Evolutionary conservation across 2,797 vertebrate genomes (phyloP), one percentile per base, ranked within the genome.

Genomic region (Manis javanica): DNA sequence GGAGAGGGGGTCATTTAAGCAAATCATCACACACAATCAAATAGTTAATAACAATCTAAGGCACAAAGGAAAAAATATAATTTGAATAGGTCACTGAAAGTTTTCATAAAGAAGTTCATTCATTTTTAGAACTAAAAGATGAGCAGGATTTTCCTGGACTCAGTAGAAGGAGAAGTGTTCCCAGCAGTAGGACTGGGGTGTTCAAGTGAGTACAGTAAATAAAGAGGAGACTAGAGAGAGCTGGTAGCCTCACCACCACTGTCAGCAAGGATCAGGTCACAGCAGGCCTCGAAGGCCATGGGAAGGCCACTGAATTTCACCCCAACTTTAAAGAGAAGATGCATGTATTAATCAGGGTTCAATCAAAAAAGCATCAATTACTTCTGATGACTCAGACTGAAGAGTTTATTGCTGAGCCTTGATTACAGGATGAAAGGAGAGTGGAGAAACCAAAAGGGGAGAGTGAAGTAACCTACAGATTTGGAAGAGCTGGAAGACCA

Each of bases 251-350:
- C 11, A 46, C 46, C 46, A n/a, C 12, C 23, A 3, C 6, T 4
- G 5, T 61, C 12, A 66, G 19, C 4, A 15, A 75, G 31, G 6
- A 42, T 19, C 19, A 46, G 7, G 2, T 49, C 12, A 39, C 3
- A 8, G 31, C 72, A 10, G 16, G n/a, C 7, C 18, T 42, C 3
- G 1, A 21, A 23, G 4, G 0, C 8, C 39, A 2, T 3, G 3
- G 2, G 31, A 89, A 66, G 23, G 14, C 9, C 21, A 18, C 16
- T 72, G 16, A 29, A 10, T 29, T 49, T 8, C 24, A 83, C 3
- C 18, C 7, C 10, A 59, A 83, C 10, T 26, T 42, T 26, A 75
- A 51, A 29, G 19, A 55, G 13, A 46, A 88, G 31, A 68, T 34
- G 12, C n/a, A 29, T 7, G 1, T 55, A 11, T n/a, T 29, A 68